Evolutionary conservation across 2,888 invertebrate genomes (phyloP).

Genomic region (Cataglyphis livida): DNA sequence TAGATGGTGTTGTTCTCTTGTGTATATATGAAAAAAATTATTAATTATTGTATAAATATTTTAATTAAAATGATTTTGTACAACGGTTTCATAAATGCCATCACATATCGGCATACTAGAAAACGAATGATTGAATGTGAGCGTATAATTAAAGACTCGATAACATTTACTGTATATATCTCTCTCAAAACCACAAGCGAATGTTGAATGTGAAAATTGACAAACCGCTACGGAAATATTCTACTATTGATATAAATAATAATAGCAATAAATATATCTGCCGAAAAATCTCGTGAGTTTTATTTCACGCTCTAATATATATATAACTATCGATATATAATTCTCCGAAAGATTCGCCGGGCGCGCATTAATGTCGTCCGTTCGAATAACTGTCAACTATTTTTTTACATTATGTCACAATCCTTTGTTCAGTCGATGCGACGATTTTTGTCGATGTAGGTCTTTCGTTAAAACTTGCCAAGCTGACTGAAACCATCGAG

Average conservation of each 20-base stretch:
- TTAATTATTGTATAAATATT: neutral
- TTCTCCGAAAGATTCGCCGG: constrained; percentile 65
- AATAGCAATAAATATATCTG: constrained; percentile 73
- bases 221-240: constrained; percentile 71
- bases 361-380: constrained; percentile 43
- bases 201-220: constrained; percentile 35
- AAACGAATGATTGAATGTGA: neutral
- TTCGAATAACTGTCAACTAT: constrained; percentile 50
- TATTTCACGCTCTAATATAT: constrained; percentile 59
- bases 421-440: constrained; percentile 45
- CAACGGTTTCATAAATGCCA: neutral
- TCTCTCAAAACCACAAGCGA: constrained; percentile 77
- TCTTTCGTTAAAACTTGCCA: constrained; percentile 37
- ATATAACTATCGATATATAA: constrained; percentile 68
- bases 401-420: constrained; percentile 49
- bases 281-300: constrained; percentile 67
- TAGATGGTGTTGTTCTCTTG: constrained; percentile 20
- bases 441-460: constrained; percentile 32
- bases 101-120: neutral
- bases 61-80: neutral
- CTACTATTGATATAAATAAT: constrained; percentile 72
- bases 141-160: neutral
- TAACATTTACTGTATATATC: constrained; percentile 60
- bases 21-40: neutral
- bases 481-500: constrained; percentile 42